Base-by-base conservation (phyloP, 2,888 invertebrate genomes). In the Andrena dorsata region DNA sequence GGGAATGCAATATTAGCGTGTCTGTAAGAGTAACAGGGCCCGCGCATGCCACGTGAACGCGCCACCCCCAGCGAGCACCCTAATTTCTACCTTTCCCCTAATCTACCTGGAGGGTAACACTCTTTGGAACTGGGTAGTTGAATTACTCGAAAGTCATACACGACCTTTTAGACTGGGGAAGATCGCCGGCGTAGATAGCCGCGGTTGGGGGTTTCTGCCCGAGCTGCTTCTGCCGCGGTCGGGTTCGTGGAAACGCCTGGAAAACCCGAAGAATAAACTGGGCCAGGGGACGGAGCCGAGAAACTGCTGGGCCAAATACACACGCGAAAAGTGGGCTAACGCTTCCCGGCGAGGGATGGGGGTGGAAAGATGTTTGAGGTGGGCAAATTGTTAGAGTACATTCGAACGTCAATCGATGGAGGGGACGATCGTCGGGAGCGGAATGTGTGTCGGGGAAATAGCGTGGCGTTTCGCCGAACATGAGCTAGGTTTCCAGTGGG, bases 21-120 rank as follows among this genome's bases (percentile, higher is more conserved):
- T 58, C 53, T 20, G 68, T 26, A 71, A 65, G 76, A 73, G 78
- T 80, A 82, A 80, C 83, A 77, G 71, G 76, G 56, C 60, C 65
- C 51, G 76, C 76, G 70, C 80, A 80, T 84, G 83, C 80, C 87
- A 72, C 53, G 76, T 65, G 73, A 87, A 83, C 75, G 56, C n/a
- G 49, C 20, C 49, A 23, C 41, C 20, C 58, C 56, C n/a, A 8
- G 49, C 47, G 30, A 47, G 65, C 63, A 56, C 61, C 73, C 56
- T 82, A 69, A 77, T 83, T 73, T 56, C 73, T 78, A 68, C 61
- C 69, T 82, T 78, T 77, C 68, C 75, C 83, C 80, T 85, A 76
- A 79, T 77, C 69, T 76, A 28, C 49, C 58, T 64, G 69, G 56
- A 8, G 56, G 56, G 60, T 73, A 79, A 75, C 80, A 76, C 74